Conservation (phyloP, 2,113 vertebrate species). For the Speoplatyrhinus poulsoni region DNA sequence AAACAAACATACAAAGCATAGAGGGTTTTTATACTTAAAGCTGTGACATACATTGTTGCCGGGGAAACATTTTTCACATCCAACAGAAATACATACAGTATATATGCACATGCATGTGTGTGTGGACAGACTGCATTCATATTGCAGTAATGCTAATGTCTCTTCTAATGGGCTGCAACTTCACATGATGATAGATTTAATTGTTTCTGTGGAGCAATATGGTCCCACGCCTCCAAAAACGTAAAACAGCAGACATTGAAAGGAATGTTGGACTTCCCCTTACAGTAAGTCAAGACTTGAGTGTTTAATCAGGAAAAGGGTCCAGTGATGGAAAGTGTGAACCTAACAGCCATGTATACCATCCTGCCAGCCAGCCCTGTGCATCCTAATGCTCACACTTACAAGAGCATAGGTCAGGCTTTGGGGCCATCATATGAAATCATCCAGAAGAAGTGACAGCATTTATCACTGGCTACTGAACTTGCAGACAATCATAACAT, state of each 20-base stretch:
- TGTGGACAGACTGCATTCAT: conserved; percentile 42
- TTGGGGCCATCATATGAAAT: conserved; percentile 91
- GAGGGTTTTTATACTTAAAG: conserved; percentile 68
- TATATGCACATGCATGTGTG: conserved; percentile 36
- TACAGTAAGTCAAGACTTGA: background rate
- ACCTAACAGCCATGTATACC: conserved; percentile 18
- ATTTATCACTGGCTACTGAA: conserved; percentile 92
- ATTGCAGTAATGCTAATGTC: conserved; percentile 18
- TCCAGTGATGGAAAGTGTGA: conserved; percentile 40
- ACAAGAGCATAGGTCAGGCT: conserved; percentile 81
- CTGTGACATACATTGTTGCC: conserved; percentile 56
- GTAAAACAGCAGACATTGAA: conserved; percentile 6
- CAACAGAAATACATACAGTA: conserved; percentile 52
- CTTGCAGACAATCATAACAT: conserved; percentile 99
- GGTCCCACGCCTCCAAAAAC: conserved; percentile 32
- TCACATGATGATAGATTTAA: conserved; percentile 53
- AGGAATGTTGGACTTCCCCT: conserved; percentile 3
- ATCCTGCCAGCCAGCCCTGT: background rate
- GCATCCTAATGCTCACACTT: conserved; percentile 70
- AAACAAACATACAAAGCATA: conserved; percentile 69
- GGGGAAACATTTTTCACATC: conserved; percentile 55
- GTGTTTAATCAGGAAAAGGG: conserved; percentile 13
- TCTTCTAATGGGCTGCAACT: conserved; percentile 5
- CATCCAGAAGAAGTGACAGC: conserved; percentile 83
- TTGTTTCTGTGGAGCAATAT: conserved; percentile 60